phyloP scores from a whole-genome alignment of 2,888 invertebrate genomes.

The Pilophorus perplexus region DNA sequence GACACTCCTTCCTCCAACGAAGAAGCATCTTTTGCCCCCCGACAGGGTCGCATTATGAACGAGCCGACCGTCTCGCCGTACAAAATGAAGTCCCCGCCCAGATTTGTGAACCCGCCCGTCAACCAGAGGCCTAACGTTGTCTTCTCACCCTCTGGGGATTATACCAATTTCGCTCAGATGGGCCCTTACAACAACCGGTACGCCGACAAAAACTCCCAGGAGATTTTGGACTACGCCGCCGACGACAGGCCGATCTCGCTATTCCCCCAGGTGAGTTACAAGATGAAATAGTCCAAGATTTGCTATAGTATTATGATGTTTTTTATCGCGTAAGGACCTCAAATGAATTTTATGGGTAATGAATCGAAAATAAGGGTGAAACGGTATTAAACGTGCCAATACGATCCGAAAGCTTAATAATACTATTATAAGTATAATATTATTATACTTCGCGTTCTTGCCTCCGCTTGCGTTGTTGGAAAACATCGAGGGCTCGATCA shows the following conservation, averaged over 20 bases:
- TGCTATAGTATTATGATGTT: too few species aligned
- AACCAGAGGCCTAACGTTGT: neutral
- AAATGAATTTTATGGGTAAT: too few species aligned
- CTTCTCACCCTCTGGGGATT: neutral
- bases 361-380: too few species aligned
- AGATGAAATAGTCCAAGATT: too few species aligned
- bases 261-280: neutral
- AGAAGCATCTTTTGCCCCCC: neutral
- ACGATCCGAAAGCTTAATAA: too few species aligned
- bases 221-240: slow-evolving; percentile 3
- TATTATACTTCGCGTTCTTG: too few species aligned
- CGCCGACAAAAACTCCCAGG: neutral
- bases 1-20: too few species aligned
- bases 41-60: slow-evolving; percentile 26
- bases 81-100: slow-evolving; percentile 6
- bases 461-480: too few species aligned
- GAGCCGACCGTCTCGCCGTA: slow-evolving; percentile 1
- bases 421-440: too few species aligned
- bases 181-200: slow-evolving; percentile 4
- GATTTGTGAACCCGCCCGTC: slow-evolving; percentile 4
- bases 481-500: too few species aligned
- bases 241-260: slow-evolving; percentile 5
- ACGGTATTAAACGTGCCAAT: too few species aligned
- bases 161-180: slow-evolving; percentile 14
- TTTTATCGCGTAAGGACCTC: too few species aligned